A percentile compares a stretch with the other conserved stretches of the same genome.
These are phyloP conservation scores for Aphis gossypii DNA, from an alignment of 1,140 invertebrate genomes.

Conservation along the genomic window DNA sequence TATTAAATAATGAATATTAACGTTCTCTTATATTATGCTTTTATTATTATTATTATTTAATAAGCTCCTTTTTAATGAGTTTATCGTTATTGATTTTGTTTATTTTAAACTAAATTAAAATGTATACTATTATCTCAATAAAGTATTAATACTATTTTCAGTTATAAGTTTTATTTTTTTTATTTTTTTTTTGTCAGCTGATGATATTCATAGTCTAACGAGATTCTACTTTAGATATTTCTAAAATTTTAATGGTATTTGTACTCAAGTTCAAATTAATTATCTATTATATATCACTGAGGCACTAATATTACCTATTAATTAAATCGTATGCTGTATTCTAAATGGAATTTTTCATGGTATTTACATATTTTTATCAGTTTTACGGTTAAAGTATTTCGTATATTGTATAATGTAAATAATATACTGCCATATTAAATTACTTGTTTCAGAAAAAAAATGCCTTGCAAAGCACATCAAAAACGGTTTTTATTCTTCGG, in stretches of 20 bases:
- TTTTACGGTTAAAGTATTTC: neutral
- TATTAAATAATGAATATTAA: neutral
- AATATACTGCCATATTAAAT: neutral
- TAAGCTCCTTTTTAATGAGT: too few species aligned
- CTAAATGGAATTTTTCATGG: neutral
- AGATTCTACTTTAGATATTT: neutral
- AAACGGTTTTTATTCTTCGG: neutral
- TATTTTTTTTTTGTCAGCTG: neutral
- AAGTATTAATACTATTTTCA: neutral
- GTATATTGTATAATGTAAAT: neutral
- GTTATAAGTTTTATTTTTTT: too few species aligned
- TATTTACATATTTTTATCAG: neutral
- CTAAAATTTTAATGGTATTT: neutral
- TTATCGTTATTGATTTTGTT: too few species aligned
- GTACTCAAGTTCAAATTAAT: neutral
- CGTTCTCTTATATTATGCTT: neutral
- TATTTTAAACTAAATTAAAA: neutral
- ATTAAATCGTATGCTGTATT: neutral
- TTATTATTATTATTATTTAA: neutral
- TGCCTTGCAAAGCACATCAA: neutral
- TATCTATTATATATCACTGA: neutral
- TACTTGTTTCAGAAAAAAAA: neutral
- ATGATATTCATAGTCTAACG: neutral
- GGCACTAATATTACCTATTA: neutral
- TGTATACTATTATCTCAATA: neutral